Conservation (phyloP, 23 tunicate genomes). For the Botrylloides violaceus region DNA sequence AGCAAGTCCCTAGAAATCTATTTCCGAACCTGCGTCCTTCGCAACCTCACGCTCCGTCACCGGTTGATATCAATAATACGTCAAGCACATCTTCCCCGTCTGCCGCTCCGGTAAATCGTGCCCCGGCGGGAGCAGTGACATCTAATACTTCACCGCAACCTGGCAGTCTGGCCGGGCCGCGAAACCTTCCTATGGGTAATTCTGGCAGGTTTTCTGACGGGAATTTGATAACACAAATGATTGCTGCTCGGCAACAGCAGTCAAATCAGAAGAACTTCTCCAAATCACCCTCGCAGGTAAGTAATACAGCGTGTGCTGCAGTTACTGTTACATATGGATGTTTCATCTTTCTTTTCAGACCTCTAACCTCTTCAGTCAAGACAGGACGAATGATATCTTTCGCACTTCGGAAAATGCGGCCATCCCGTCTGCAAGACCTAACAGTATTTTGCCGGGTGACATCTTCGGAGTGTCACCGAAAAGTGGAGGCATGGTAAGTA, state of each 20-base stretch:
- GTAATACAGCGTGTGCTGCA: background rate
- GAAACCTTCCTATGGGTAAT: conserved; percentile 1
- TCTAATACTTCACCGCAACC: conserved; percentile 49
- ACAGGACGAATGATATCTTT: conserved; percentile 1
- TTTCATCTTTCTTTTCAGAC: conserved; percentile 9
- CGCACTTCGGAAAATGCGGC: background rate
- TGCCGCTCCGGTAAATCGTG: conserved; percentile 15
- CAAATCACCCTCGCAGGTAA: conserved; percentile 4
- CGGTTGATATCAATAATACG: conserved; percentile 61
- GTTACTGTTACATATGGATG: background rate
- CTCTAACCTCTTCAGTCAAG: background rate
- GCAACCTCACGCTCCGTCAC: background rate
- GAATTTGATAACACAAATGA: conserved; percentile 13
- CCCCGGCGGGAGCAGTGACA: conserved; percentile 6
- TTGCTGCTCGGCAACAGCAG: conserved; percentile 13
- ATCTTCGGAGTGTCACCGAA: conserved; percentile 21
- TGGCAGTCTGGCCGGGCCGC: conserved; percentile 24
- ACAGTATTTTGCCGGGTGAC: conserved; percentile 6
- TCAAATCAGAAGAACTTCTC: conserved; percentile 2
- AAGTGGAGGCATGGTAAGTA: conserved; percentile 19
- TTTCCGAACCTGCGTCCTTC: conserved; percentile 9
- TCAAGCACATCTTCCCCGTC: conserved; percentile 69
- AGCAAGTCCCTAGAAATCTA: conserved; percentile 13
- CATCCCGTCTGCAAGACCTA: background rate
- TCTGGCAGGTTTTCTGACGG: background rate